Base-by-base conservation (phyloP, 2,797 vertebrate species). In the Hyperoplus immaculatus region DNA sequence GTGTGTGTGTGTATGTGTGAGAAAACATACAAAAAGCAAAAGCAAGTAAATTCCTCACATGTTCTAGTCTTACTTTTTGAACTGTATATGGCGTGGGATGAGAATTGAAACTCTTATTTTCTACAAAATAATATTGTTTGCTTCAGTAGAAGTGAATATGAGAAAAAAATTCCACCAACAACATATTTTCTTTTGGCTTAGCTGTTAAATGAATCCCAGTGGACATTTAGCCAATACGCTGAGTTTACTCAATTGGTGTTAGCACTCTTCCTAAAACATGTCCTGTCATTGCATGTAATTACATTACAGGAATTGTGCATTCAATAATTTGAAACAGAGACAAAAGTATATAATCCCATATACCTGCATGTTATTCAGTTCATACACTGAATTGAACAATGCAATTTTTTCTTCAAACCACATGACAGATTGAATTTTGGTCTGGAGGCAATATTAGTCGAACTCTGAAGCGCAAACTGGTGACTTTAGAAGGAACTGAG, bases 1-100 rank as follows among this genome's bases (percentile, higher is more conserved):
- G 42, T 84, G 78, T 81, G 59, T 86, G 77, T 77, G 64, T 72
- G 49, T 68, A 59, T 68, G 42, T 85, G 78, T 81, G n/a, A 65
- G 45, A 75, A 78, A 79, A 85, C 85, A 88, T 72, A 85, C 87
- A n/a, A n/a, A n/a, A n/a, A n/a, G 84, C 89, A 88, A 87, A 85
- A 86, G 77, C 88, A 88, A 91, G 80, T 67, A 3, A 83, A 89
- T 89, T 87, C 88, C 71, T 88, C 64, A 39, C 77, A 86, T 86
- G 75, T 73, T 75, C 29, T 29, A 13, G 72, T 81, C 82, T 87
- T 76, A 80, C 62, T 36, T 56, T 54, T 57, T 69, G 14, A 56
- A 38, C 59, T 46, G 0, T 10, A 14, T 51, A 29, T 29, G 29
- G 29, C 29, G 29, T 29, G 29, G 29, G 29, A 29, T 29, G 29